Percentiles rank a stretch among this genome's conserved stretches.
phyloP scores from a whole-genome alignment of 2,113 vertebrate species.

The Myrmecobius fasciatus region DNA sequence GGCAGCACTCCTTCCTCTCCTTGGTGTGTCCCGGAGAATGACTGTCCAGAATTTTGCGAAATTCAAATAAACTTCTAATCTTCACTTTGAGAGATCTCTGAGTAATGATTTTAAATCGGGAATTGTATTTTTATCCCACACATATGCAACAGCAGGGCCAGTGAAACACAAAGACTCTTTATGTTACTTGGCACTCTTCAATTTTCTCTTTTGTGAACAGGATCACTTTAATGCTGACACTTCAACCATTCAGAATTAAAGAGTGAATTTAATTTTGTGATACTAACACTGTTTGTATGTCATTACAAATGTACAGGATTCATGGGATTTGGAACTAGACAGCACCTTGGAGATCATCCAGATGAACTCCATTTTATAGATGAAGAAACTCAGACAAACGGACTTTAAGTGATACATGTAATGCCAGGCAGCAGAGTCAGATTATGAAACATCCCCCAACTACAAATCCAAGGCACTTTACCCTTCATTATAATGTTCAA shows the following conservation, averaged over 20 bases:
- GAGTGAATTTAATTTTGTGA: conserved; percentile 15
- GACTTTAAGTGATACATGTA: background rate
- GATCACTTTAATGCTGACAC: background rate
- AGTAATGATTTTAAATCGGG: too few relatives aligned
- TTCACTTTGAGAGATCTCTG: too few relatives aligned
- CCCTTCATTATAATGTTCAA: background rate
- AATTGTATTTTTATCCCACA: too few relatives aligned
- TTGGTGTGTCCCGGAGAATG: too few relatives aligned
- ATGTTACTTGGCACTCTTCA: conserved; percentile 50
- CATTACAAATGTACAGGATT: background rate
- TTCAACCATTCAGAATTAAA: conserved; percentile 25
- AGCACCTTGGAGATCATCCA: background rate
- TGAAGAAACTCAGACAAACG: background rate
- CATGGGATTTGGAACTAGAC: background rate
- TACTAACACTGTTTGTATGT: background rate
- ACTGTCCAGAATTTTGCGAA: too few relatives aligned
- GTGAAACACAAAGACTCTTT: conserved; percentile 69
- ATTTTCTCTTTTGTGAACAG: conserved; percentile 57
- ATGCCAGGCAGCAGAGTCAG: background rate
- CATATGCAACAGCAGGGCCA: conserved; percentile 72
- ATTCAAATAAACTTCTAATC: too few relatives aligned
- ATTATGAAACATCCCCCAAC: background rate
- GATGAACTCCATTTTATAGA: background rate
- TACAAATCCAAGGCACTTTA: background rate
- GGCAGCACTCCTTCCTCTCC: too few relatives aligned